Percentiles rank a stretch among this genome's conserved stretches.
These are phyloP conservation scores for Zygaena filipendulae DNA, from an alignment of 2,888 invertebrate genomes.

Conservation along the genomic window DNA sequence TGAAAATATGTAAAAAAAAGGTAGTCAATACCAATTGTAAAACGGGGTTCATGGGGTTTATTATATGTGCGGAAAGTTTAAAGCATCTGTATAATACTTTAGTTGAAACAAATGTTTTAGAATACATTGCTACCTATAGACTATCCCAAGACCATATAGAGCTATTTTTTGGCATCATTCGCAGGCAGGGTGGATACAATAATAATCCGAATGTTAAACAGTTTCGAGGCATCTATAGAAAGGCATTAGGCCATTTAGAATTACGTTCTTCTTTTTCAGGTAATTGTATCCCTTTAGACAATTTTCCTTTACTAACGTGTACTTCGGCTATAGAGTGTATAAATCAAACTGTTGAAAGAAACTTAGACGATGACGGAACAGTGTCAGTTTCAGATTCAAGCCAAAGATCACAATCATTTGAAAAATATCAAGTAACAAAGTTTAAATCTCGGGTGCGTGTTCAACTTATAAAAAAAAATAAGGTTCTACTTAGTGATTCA, in stretches of 20 bases:
- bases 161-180: constrained; percentile 8
- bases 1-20: constrained; percentile 5
- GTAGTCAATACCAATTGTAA: constrained; percentile 6
- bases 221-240: constrained; percentile 7
- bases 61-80: constrained; percentile 9
- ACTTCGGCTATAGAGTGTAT: constrained; percentile 3
- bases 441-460: constrained; percentile 1
- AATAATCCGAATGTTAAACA: constrained; percentile 8
- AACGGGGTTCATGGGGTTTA: constrained; percentile 11
- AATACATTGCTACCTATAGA: constrained; percentile 8
- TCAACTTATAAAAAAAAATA: not conserved
- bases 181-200: constrained; percentile 9
- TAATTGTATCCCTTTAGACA: constrained; percentile 9
- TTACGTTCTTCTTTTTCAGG: constrained; percentile 6
- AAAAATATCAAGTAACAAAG: not conserved
- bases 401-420: not conserved
- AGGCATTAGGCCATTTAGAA: constrained; percentile 7
- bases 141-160: constrained; percentile 11
- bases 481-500: constrained; percentile 2
- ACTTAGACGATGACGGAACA: no score
- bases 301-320: constrained; percentile 8
- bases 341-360: constrained; percentile 1
- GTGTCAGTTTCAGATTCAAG: no score
- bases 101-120: constrained; percentile 4
- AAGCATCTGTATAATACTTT: constrained; percentile 4